These are phyloP conservation scores for Furcula furcula DNA, from an alignment of 2,888 invertebrate genomes.

Conservation along the genomic window DNA sequence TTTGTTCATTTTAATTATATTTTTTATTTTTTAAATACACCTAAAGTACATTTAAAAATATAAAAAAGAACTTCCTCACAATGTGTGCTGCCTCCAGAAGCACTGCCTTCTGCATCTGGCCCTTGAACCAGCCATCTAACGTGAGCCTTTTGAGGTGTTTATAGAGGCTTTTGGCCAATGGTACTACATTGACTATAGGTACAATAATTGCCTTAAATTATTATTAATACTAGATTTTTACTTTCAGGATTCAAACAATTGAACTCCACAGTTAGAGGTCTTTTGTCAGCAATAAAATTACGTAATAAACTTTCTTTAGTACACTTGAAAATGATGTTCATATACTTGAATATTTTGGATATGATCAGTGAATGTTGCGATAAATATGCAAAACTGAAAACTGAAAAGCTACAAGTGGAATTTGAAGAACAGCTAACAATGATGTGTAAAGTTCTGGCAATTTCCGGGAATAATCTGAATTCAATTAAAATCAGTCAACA, in stretches of 20 bases:
- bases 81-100: too few relatives aligned
- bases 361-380: constrained; percentile 43
- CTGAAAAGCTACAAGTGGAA: constrained; percentile 25
- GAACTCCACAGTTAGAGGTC: constrained; percentile 14
- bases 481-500: constrained; percentile 59
- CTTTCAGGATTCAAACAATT: constrained; percentile 32
- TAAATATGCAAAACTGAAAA: constrained; percentile 25
- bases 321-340: constrained; percentile 46
- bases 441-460: constrained; percentile 37
- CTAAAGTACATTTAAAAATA: too few relatives aligned
- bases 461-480: constrained; percentile 18
- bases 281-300: constrained; percentile 14
- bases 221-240: too few relatives aligned
- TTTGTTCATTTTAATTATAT: too few relatives aligned
- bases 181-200: too few relatives aligned
- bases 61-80: too few relatives aligned
- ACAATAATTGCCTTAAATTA: too few relatives aligned
- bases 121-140: too few relatives aligned
- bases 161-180: too few relatives aligned
- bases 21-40: too few relatives aligned
- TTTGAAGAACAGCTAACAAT: constrained; percentile 32
- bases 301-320: constrained; percentile 39
- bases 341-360: constrained; percentile 47
- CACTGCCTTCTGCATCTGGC: too few relatives aligned
- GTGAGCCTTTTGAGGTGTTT: too few relatives aligned